phyloP scores from a whole-genome alignment of 2,888 invertebrate genomes.

The Dasypogon diadema region DNA sequence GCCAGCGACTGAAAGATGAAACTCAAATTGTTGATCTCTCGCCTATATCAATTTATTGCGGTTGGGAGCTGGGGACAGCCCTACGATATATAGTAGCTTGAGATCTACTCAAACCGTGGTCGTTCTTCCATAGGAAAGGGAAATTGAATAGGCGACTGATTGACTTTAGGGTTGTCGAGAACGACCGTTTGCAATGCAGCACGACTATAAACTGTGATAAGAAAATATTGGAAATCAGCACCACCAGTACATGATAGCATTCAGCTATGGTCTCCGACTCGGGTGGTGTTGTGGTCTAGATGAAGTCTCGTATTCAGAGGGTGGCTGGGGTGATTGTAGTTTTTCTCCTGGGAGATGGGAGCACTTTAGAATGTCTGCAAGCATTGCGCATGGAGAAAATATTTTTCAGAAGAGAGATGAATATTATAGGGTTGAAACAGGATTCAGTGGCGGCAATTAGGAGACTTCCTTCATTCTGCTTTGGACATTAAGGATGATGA shows the following conservation, averaged over 20 bases:
- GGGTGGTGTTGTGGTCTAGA: neutral
- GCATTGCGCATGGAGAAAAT: slow-evolving; percentile 33
- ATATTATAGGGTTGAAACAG: neutral
- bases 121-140: neutral
- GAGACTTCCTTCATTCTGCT: too few relatives aligned
- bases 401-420: neutral
- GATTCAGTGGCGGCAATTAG: slow-evolving; percentile 14
- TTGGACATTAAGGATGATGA: too few relatives aligned
- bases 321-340: neutral
- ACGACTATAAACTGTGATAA: slow-evolving; percentile 21
- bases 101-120: neutral
- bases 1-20: neutral
- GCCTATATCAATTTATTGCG: slow-evolving; percentile 2
- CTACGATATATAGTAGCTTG: neutral
- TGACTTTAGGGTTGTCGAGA: neutral
- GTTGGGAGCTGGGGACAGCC: neutral
- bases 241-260: neutral
- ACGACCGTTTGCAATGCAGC: neutral
- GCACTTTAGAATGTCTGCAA: neutral
- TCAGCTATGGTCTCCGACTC: neutral
- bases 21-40: slow-evolving; percentile 24
- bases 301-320: slow-evolving; percentile 8
- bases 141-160: neutral
- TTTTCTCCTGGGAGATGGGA: neutral
- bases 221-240: slow-evolving; percentile 2